Evolutionary conservation across 2,888 invertebrate species (phyloP).

Genomic region (Autographa pulchrina): DNA sequence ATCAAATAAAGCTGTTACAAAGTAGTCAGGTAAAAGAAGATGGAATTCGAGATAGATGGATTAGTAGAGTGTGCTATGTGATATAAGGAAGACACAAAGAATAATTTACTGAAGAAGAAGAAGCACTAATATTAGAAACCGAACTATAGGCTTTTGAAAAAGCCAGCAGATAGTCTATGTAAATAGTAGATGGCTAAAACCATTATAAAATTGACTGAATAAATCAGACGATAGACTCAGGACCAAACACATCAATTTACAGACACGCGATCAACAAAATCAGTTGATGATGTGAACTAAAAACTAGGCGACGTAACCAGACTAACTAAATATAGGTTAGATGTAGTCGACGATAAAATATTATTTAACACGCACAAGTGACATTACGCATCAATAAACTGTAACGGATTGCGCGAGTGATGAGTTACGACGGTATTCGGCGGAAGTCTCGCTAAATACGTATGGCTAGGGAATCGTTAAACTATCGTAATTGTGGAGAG

Average conservation of each 20-base stretch:
- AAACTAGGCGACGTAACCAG: conserved; percentile 37
- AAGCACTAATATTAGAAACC: too few relatives aligned
- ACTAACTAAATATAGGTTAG: conserved; percentile 40
- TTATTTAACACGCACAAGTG: conserved; percentile 50
- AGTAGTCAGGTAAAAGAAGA: not conserved
- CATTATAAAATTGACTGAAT: not conserved
- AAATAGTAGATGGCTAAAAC: not conserved
- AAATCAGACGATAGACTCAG: not conserved
- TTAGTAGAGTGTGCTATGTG: not conserved
- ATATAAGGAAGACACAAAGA: too few relatives aligned
- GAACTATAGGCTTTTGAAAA: not conserved
- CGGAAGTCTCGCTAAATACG: conserved; percentile 29
- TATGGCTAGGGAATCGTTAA: conserved; percentile 39
- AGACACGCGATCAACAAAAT: not conserved
- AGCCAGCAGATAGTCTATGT: not conserved
- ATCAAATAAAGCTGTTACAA: not conserved
- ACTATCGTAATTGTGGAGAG: conserved; percentile 19
- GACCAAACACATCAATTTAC: not conserved
- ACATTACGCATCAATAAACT: conserved; percentile 54
- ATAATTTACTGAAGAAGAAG: too few relatives aligned
- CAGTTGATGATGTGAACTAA: conserved; percentile 9
- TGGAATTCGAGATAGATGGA: not conserved
- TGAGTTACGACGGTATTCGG: conserved; percentile 39
- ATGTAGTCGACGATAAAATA: conserved; percentile 40
- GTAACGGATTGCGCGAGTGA: conserved; percentile 42